Conservation (phyloP, 2,113 vertebrate genomes). For the Bos taurus region DNA sequence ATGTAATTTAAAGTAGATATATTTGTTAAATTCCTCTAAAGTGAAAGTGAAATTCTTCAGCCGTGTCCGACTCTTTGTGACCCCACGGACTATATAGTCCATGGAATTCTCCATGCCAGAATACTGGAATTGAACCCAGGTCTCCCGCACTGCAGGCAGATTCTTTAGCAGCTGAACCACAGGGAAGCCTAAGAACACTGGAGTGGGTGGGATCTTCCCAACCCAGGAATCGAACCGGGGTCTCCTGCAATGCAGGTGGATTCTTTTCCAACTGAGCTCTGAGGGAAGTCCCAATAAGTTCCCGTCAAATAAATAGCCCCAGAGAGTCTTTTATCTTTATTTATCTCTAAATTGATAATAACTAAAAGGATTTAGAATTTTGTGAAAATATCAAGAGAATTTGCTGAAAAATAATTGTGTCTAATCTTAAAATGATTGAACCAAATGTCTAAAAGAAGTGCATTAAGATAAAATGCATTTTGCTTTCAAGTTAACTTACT, state of each 20-base stretch:
- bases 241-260: not conserved
- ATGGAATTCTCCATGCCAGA: not conserved
- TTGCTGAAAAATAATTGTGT: not conserved
- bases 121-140: not conserved
- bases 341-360: not conserved
- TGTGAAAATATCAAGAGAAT: not conserved
- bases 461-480: not conserved
- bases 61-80: not conserved
- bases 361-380: not conserved
- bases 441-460: not conserved
- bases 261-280: not conserved
- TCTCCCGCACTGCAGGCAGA: not conserved
- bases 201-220: not conserved
- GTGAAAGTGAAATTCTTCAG: not conserved
- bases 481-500: not conserved
- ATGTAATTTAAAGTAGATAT: not conserved
- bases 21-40: not conserved
- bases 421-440: not conserved
- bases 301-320: not conserved
- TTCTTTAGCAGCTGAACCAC: not conserved
- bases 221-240: fast-evolving
- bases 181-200: not conserved
- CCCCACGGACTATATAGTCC: not conserved
- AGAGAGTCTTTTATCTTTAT: not conserved
- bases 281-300: not conserved